A percentile compares a stretch with the other conserved stretches of the same genome.
phyloP scores from a whole-genome alignment of 2,797 vertebrate species.

The Mionectes olivaceus region DNA sequence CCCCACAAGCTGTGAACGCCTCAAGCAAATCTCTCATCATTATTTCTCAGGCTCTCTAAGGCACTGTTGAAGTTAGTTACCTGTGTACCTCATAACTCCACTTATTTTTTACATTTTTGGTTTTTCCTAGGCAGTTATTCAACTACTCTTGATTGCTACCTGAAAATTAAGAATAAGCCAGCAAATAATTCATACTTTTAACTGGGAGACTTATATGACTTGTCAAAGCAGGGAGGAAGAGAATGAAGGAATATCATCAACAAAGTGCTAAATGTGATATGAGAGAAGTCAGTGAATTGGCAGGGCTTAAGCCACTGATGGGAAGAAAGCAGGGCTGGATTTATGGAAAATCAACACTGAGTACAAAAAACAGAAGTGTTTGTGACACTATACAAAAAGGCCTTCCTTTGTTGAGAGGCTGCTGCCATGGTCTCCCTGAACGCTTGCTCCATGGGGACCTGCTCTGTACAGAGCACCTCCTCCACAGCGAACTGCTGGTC shows the following conservation, averaged over 20 bases:
- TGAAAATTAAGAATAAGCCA: background rate
- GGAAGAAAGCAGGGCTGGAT: background rate
- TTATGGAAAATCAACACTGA: background rate
- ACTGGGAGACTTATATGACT: background rate
- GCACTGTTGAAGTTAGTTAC: background rate
- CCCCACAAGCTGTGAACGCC: background rate
- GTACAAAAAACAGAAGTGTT: background rate
- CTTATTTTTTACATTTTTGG: background rate
- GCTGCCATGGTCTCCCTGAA: background rate
- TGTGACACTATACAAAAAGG: background rate
- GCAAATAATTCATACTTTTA: background rate
- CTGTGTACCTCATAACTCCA: background rate
- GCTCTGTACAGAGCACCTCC: background rate
- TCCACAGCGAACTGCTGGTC: background rate
- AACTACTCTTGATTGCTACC: background rate
- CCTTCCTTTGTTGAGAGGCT: background rate
- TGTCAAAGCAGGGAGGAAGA: background rate
- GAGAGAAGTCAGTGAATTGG: background rate
- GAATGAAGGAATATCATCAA: background rate
- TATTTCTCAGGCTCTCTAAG: background rate
- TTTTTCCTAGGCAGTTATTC: background rate
- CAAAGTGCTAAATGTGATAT: background rate
- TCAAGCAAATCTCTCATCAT: background rate
- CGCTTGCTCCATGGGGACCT: fast-evolving
- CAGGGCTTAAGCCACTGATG: background rate